These are phyloP conservation scores for Battus philenor DNA, from an alignment of 1,140 invertebrate species.

Conservation along the genomic window DNA sequence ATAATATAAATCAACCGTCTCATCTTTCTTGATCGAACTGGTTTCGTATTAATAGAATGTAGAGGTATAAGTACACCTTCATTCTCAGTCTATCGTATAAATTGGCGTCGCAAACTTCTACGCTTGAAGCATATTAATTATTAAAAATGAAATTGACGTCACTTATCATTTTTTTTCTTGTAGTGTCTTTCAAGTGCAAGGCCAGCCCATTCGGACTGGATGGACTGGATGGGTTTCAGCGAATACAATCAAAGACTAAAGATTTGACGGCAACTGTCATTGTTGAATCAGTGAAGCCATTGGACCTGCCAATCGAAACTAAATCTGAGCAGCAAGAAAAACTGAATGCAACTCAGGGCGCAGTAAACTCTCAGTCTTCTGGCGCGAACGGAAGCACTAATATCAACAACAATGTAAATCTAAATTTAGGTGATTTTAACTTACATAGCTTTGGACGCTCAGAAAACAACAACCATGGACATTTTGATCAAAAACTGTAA, in stretches of 20 bases:
- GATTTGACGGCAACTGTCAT: conserved; percentile 3
- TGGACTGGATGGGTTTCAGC: neutral
- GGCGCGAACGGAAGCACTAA: neutral
- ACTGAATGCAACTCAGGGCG: neutral
- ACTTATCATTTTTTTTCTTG: conserved; percentile 1
- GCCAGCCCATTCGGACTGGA: neutral
- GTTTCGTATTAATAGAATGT: no score
- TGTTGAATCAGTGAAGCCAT: conserved; percentile 7
- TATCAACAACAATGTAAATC: conserved; percentile 9
- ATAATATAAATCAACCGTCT: no score
- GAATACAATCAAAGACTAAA: neutral
- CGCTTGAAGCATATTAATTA: neutral
- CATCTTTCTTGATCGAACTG: no score
- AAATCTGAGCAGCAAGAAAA: conserved; percentile 5
- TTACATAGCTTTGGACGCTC: neutral
- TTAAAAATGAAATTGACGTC: conserved; percentile 1
- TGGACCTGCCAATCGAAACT: conserved; percentile 9
- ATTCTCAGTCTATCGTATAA: conserved; percentile 2
- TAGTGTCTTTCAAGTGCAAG: conserved; percentile 9
- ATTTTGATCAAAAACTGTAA: conserved; percentile 4
- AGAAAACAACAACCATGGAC: neutral
- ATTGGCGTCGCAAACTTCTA: neutral
- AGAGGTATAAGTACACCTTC: no score
- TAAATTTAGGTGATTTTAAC: conserved; percentile 7
- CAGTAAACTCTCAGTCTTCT: neutral